Evolutionary conservation across 2,797 vertebrate species (phyloP).

Genomic region (Chelon labrosus): DNA sequence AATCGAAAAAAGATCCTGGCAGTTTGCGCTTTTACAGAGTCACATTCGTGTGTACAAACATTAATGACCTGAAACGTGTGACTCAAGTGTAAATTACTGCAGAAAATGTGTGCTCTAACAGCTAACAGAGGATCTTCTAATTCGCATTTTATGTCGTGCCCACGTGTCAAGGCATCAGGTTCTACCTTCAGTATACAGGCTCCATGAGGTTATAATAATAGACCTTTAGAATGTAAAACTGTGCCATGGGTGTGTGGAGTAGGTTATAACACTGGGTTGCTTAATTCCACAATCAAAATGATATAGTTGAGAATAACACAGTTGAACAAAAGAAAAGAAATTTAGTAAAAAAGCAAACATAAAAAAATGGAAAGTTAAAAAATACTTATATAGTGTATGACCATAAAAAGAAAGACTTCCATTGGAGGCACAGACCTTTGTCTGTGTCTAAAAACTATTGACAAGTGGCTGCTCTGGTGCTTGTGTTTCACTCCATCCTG

Average conservation of each 20-base stretch:
- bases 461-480: background rate
- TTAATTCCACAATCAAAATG: background rate
- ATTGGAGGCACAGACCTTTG: slow-evolving; percentile 32
- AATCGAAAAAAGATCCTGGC: no score
- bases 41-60: background rate
- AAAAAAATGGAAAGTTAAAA: slow-evolving; percentile 6
- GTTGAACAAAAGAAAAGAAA: background rate
- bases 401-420: slow-evolving; percentile 35
- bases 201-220: no score
- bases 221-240: no score
- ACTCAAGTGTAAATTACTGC: background rate
- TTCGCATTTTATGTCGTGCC: background rate
- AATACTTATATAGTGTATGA: background rate
- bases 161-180: background rate
- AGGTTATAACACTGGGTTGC: no score
- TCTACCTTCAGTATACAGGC: background rate
- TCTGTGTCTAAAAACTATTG: slow-evolving; percentile 7
- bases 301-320: background rate
- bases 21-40: no score
- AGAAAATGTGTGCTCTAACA: background rate
- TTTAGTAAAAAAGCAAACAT: no score
- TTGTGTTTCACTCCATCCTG: slow-evolving; percentile 15
- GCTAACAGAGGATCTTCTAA: background rate
- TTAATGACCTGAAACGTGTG: background rate
- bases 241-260: no score